phyloP scores from a whole-genome alignment of 2,113 vertebrate species.

The Dolichotis patagonum region DNA sequence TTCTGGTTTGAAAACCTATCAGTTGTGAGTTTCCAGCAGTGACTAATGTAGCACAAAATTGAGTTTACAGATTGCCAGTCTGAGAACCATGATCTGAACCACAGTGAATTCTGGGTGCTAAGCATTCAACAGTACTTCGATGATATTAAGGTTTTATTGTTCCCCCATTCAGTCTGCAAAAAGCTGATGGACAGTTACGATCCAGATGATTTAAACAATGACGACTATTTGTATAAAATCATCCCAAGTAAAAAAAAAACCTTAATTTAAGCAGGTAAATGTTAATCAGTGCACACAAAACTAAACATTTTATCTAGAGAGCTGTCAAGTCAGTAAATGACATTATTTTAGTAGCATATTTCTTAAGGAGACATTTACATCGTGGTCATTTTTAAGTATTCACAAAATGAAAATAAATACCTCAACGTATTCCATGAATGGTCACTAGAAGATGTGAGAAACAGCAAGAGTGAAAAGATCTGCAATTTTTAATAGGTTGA shows the following conservation, averaged over 20 bases:
- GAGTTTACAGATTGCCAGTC: background rate
- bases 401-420: background rate
- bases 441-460: background rate
- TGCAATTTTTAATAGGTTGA: background rate
- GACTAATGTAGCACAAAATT: constrained; percentile 6
- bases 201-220: background rate
- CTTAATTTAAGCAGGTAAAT: background rate
- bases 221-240: background rate
- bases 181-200: background rate
- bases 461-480: background rate
- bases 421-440: background rate
- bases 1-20: constrained; percentile 17
- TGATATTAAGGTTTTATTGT: background rate
- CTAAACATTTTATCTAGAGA: background rate
- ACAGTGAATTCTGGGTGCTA: background rate
- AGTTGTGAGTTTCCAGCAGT: background rate
- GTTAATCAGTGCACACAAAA: constrained; percentile 26
- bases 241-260: constrained; percentile 28
- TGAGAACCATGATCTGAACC: background rate
- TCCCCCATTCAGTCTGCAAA: background rate
- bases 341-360: background rate
- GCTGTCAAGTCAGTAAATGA: background rate
- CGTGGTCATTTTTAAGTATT: background rate
- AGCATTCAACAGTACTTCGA: background rate
- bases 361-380: background rate